Evolutionary conservation across 2,113 vertebrate genomes (phyloP), one percentile per base, ranked within the genome.

Genomic region (Prionailurus viverrinus): DNA sequence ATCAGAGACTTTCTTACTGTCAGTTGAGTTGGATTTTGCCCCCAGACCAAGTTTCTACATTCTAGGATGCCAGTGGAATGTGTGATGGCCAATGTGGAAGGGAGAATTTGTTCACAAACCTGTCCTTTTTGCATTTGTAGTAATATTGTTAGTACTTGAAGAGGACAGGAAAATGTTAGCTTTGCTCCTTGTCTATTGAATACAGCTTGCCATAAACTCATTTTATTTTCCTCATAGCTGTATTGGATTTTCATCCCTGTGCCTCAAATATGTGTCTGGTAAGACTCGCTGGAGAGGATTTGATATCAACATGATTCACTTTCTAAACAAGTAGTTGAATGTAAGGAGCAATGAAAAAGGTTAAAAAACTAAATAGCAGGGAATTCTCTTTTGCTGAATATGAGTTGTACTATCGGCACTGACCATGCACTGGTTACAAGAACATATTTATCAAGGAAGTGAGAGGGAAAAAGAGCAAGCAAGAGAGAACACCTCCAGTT

Each of bases 221-320:
- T 94, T 97, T 98, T 94, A 92, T 89, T 97, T 96, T 94, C 51
- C 85, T 91, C 63, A 92, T 87, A 80, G n/a, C 92, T 95, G 61
- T 91, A 82, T 97, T 97, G 95, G 66, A 94, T 96, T 98, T 97
- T 94, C 61, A 7, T 94, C 82, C 95, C 74, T 94, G 48, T 81
- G n/a, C 39, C 71, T 97, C 86, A 83, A 87, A 81, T 41, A 97
- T 86, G 91, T 89, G 90, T 78, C 65, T 89, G 45, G 61, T 61
- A 93, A 53, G 41, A 91, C 25, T 74, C 95, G n/a, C 58, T 97
- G 85, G 93, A 68, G 36, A 91, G 48, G 65, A 91, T 65, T 96
- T 85, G 68, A 78, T 78, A 94, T n/a, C 66, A 31, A 96, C n/a
- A 92, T 21, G 69, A 96, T 76, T 95, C 48, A 48, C 48, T 94